Percentiles rank a stretch among this genome's conserved stretches.
Conservation (phyloP, 2,113 vertebrate genomes). For the Syngnathoides biaculeatus region DNA sequence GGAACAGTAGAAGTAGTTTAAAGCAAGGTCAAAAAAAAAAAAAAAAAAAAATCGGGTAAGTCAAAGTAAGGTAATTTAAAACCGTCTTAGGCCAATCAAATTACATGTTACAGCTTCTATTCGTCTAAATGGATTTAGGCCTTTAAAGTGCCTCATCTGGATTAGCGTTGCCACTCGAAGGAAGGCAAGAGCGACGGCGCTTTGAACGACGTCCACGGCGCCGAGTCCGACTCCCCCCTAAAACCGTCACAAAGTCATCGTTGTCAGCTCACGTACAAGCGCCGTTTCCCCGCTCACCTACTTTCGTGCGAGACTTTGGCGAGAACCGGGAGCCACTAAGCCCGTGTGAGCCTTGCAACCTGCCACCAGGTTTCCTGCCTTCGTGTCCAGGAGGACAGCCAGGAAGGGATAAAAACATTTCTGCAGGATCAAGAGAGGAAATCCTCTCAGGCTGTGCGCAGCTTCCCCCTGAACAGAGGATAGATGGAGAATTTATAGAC, state of each 20-base stretch:
- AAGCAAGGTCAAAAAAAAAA: conserved; percentile 18
- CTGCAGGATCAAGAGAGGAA: conserved; percentile 62
- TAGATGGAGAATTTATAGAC: conserved; percentile 60
- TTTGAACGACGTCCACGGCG: neutral
- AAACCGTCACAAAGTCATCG: neutral
- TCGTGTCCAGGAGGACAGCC: conserved; percentile 37
- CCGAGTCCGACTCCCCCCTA: neutral
- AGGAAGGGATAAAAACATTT: conserved; percentile 57
- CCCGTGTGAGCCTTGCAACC: conserved; percentile 48
- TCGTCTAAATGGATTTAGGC: conserved; percentile 14
- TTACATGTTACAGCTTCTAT: conserved; percentile 7
- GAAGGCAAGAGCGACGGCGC: neutral
- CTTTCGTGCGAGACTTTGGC: conserved; percentile 25
- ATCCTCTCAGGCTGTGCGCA: conserved; percentile 59
- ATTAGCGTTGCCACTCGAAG: conserved; percentile 1
- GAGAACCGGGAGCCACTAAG: conserved; percentile 45
- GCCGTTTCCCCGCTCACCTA: neutral
- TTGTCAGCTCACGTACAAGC: neutral
- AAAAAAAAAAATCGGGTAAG: conserved; percentile 21
- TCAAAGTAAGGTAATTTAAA: conserved; percentile 9
- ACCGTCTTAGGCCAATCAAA: conserved; percentile 9
- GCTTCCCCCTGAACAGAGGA: conserved; percentile 31
- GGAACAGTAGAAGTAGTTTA: neutral
- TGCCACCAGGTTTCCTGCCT: conserved; percentile 40
- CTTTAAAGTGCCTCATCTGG: conserved; percentile 19